Evolutionary conservation across 2,113 vertebrate genomes (phyloP), one percentile per base, ranked within the genome.

Genomic region (Macquaria australasica): DNA sequence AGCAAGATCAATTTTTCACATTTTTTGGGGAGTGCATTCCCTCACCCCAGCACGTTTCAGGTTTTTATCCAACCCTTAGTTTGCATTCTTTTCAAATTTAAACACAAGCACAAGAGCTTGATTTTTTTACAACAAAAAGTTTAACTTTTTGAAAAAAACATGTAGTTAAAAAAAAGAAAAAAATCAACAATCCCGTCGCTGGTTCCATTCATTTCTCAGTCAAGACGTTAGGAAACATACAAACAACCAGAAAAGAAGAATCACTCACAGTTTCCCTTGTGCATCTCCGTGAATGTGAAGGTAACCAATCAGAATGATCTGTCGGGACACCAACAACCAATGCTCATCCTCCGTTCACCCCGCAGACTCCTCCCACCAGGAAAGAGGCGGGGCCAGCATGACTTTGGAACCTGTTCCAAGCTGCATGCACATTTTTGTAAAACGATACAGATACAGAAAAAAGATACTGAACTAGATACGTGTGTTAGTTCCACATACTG

Each of bases 341-440:
- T 89, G 92, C 90, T 93, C 92, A 91, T 95, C 94, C 96, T 96
- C 95, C 92, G 93, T 95, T 93, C 90, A 94, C 92, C 96, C 85
- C 93, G 91, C 94, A 94, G 92, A 63, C 96, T 94, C 96, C 96
- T 97, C 95, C 96, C 96, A 96, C 91, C 86, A 5, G 20, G 71
- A 58, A 37, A 37, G n/a, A 20, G 51, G 62, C 6, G 69, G 79
- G 83, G 96, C 97, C 91, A 97, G 98, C 97, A 98, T 98, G 97
- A 97, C 96, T 96, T 90, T 95, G 96, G 96, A 97, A 96, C 81
- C 94, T 94, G 96, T 97, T 97, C 97, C 95, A 94, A 97, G 97
- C 97, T 97, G 98, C 98, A 99, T 99, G 98, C 97, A 97, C 94
- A 88, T 98, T 98, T 97, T 94, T 97, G 95, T 96, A 95, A 96